A percentile compares a stretch with the other conserved stretches of the same genome.
Evolutionary conservation across 2,888 invertebrate genomes (phyloP).

Genomic region (Lithophane ornitopus): DNA sequence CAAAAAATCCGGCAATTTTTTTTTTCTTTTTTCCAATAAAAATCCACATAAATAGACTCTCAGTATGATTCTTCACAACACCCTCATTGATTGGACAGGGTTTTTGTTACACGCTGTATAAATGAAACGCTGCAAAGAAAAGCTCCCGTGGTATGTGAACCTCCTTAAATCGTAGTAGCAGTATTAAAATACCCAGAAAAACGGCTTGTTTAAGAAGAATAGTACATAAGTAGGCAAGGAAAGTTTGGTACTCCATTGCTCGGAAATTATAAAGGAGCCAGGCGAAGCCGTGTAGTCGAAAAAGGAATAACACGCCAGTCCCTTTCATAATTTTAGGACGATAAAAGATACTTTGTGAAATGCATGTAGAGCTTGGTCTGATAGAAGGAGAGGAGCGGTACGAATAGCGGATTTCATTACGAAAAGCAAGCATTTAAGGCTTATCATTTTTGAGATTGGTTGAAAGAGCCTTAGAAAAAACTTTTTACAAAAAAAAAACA

Average conservation of each 20-base stretch:
- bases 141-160: neutral
- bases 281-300: slow-evolving; percentile 30
- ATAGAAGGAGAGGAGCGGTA: slow-evolving; percentile 12
- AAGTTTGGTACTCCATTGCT: slow-evolving; percentile 48
- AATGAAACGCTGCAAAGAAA: neutral
- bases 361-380: slow-evolving; percentile 38
- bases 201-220: slow-evolving; percentile 26
- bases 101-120: too few species aligned
- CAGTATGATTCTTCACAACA: too few species aligned
- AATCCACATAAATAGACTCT: too few species aligned
- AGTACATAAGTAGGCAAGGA: slow-evolving; percentile 47
- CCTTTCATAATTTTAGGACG: slow-evolving; percentile 61
- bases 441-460: too few species aligned
- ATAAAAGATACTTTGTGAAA: slow-evolving; percentile 62
- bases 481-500: too few species aligned
- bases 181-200: slow-evolving; percentile 33
- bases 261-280: slow-evolving; percentile 52
- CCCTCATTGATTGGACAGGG: too few species aligned
- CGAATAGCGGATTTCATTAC: neutral
- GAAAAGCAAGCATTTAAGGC: neutral
- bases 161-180: neutral
- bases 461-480: too few species aligned
- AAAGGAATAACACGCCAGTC: slow-evolving; percentile 45
- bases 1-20: too few species aligned
- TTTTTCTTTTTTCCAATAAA: too few species aligned